Conservation (phyloP, 2,113 vertebrate genomes). For the Casuarius casuarius region DNA sequence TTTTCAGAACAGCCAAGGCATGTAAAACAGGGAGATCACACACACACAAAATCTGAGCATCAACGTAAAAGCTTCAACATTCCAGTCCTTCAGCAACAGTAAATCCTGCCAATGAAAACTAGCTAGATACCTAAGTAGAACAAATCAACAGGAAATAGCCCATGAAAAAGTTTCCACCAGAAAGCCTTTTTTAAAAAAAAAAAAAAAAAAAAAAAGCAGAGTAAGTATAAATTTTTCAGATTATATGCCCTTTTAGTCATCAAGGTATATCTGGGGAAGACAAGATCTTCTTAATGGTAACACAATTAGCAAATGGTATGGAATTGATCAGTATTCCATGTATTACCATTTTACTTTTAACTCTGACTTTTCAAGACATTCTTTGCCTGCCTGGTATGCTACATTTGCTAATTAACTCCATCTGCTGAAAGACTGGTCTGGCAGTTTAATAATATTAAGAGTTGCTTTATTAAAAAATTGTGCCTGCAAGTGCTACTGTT, state of each 20-base stretch:
- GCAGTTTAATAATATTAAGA: not conserved
- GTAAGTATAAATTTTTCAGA: slow-evolving; percentile 5
- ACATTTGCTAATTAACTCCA: slow-evolving; percentile 25
- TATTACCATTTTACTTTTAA: not conserved
- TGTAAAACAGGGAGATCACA: not conserved
- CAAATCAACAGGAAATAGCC: slow-evolving; percentile 47
- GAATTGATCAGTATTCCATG: not conserved
- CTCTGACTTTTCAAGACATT: not conserved
- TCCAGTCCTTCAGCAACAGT: not conserved
- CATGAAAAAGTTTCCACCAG: slow-evolving; percentile 7
- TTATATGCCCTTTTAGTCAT: not conserved
- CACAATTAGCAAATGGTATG: not conserved
- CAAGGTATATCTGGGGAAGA: not conserved
- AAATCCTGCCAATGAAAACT: slow-evolving; percentile 26
- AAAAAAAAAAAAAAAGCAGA: not conserved
- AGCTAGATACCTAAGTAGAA: not conserved
- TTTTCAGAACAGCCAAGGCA: not conserved
- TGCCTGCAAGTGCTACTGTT: not conserved
- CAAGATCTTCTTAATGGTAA: not conserved
- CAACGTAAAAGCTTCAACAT: not conserved
- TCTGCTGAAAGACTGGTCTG: slow-evolving; percentile 33
- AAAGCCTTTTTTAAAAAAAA: not conserved
- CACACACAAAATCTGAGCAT: not conserved
- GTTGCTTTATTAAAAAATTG: slow-evolving; percentile 22
- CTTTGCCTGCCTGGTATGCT: not conserved